Percentiles rank a stretch among this genome's conserved stretches.
Conservation (phyloP, 1,140 invertebrate genomes). For the Philopotamus ludificatus region DNA sequence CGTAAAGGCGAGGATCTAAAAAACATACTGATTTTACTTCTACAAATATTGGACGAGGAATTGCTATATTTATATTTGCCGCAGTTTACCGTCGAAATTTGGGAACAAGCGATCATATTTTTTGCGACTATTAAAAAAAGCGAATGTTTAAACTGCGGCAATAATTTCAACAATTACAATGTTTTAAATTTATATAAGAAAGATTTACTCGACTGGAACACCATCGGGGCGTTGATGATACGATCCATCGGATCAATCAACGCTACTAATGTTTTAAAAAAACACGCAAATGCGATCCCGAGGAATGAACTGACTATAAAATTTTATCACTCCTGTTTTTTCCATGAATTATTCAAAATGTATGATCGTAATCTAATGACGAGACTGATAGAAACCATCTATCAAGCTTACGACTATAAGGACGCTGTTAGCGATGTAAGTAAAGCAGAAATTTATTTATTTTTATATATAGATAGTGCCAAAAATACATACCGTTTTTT, state of each 20-base stretch:
- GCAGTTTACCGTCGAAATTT: slow-evolving; percentile 52
- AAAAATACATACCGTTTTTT: too few relatives aligned
- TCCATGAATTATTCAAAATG: slow-evolving; percentile 51
- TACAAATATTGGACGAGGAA: slow-evolving; percentile 55
- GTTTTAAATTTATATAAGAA: slow-evolving; percentile 31
- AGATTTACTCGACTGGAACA: slow-evolving; percentile 53
- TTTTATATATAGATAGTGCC: too few relatives aligned
- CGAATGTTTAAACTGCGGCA: slow-evolving; percentile 54
- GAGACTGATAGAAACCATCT: slow-evolving; percentile 51
- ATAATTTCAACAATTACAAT: slow-evolving; percentile 33
- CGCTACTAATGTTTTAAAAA: slow-evolving; percentile 49
- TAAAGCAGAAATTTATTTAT: too few relatives aligned
- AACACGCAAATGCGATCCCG: slow-evolving; percentile 48
- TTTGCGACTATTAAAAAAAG: slow-evolving; percentile 51
- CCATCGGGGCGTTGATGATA: slow-evolving; percentile 50
- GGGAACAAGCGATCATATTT: slow-evolving; percentile 50
- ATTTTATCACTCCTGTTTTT: slow-evolving; percentile 52
- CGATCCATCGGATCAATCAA: slow-evolving; percentile 54
- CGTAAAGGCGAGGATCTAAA: slow-evolving; percentile 53
- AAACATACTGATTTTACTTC: slow-evolving; percentile 50
- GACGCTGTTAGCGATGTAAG: slow-evolving; percentile 50
- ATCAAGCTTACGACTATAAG: slow-evolving; percentile 49
- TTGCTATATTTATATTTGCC: slow-evolving; percentile 52
- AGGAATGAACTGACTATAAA: slow-evolving; percentile 49
- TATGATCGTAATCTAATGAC: slow-evolving; percentile 47